Evolutionary conservation across 2,113 vertebrate species (phyloP), one percentile per base, ranked within the genome.

Genomic region (Clarias macrocephalus): DNA sequence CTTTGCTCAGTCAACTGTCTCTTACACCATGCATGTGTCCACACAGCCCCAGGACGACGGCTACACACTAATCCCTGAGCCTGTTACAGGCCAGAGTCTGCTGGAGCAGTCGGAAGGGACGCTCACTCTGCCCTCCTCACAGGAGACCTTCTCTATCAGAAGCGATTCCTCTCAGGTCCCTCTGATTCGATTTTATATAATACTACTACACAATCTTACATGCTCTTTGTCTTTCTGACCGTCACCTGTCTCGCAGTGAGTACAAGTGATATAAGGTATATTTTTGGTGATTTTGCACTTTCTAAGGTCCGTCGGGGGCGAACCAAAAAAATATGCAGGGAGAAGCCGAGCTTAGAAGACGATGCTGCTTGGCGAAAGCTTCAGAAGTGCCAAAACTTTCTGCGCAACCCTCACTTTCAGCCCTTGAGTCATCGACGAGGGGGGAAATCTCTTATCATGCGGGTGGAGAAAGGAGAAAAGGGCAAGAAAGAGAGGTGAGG

Each of bases 371-470:
- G 97, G 1, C 87, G 91, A 82, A 95, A 83, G 48, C 88, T 96
- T 42, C 93, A 95, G 88, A 92, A 91, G 33, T 91, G 85, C 11
- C 94, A 95, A 16, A 92, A 86, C 82, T 97, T 96, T 91, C 94
- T 99, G 13, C 96, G 92, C 88, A 98, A 98, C 72, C 97, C 97
- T 6, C 95, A 96, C 0, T 98, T 96, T 90, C 96, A 97, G 89
- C 95, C 96, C 12, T 95, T 93, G 1, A 94, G 95, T 83, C 82
- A 93, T 13, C 90, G 86, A 0, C 66, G 79, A 0, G 96, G 97
- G 7, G 95, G 95, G 80, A 95, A 86, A 82, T 98, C 97, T 28
- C 96, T 98, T 13, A 88, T 97, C 23, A 89, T 93, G 54, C 91
- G 89, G 90, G 92, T 85, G n/a, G 89, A 66, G 48, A 91, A 72